These are phyloP conservation scores for Sylvia atricapilla DNA, from an alignment of 2,113 vertebrate genomes.

Conservation along the genomic window DNA sequence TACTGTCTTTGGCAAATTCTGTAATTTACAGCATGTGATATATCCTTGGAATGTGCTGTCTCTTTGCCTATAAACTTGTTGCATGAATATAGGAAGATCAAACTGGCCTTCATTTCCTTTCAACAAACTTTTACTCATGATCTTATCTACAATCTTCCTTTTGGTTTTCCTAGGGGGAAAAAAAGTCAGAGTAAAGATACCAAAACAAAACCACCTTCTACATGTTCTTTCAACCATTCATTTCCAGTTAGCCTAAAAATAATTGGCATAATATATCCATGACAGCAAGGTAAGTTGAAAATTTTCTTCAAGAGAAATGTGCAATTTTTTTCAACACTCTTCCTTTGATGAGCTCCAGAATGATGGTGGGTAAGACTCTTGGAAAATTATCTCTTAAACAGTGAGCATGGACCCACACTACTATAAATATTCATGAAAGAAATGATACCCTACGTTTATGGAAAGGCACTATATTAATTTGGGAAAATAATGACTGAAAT, in stretches of 20 bases:
- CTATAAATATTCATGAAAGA: neutral
- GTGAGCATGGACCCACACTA: neutral
- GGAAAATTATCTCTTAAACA: neutral
- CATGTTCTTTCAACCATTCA: neutral
- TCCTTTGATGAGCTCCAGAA: neutral
- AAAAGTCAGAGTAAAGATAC: neutral
- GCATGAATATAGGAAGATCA: neutral
- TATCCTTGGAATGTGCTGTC: neutral
- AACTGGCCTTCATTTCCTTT: neutral
- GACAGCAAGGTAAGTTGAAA: neutral
- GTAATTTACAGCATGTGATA: neutral
- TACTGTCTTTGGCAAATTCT: neutral
- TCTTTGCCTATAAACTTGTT: neutral
- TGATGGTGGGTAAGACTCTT: neutral
- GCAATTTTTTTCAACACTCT: neutral
- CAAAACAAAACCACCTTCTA: neutral
- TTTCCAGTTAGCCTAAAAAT: neutral
- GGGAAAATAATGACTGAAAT: neutral
- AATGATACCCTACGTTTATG: neutral
- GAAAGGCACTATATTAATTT: neutral
- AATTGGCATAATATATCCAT: neutral
- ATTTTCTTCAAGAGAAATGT: neutral
- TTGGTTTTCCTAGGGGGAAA: neutral
- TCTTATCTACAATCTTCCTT: neutral
- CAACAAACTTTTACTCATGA: neutral